Conservation (phyloP, 2,888 invertebrate species). For the Melipona bicolor region DNA sequence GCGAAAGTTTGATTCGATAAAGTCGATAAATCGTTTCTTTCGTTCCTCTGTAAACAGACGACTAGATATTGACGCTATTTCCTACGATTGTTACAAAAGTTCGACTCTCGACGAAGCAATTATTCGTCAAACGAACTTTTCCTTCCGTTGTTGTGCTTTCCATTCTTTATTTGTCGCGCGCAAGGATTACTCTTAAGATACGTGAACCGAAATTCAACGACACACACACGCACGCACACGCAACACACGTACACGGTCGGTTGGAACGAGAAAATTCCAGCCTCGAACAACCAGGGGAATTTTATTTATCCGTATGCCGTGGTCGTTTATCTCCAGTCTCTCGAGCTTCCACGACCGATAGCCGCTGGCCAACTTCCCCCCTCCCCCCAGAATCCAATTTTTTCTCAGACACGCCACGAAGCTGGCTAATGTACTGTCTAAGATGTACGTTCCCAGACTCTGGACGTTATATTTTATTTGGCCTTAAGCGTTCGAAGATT, state of each 20-base stretch:
- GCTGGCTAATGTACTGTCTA: conserved; percentile 8
- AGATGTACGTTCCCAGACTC: neutral
- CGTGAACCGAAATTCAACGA: conserved; percentile 55
- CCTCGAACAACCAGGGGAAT: conserved; percentile 50
- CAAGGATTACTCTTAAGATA: conserved; percentile 33
- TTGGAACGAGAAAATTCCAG: conserved; percentile 35
- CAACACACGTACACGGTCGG: neutral
- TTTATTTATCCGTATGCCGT: conserved; percentile 72
- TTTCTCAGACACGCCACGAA: conserved; percentile 18
- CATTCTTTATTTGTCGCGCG: conserved; percentile 49
- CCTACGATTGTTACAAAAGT: neutral
- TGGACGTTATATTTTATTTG: too few species aligned
- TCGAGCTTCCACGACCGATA: conserved; percentile 41
- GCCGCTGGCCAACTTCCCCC: conserved; percentile 9
- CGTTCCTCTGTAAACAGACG: neutral
- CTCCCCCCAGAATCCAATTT: conserved; percentile 40
- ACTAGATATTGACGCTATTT: neutral
- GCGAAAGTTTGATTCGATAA: too few species aligned
- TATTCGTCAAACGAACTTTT: conserved; percentile 35
- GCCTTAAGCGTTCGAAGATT: neutral
- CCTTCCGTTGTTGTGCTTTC: conserved; percentile 36
- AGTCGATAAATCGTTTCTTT: neutral
- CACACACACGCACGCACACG: neutral
- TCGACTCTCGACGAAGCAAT: neutral
- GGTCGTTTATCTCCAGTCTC: conserved; percentile 56